These are phyloP conservation scores for Drosophila flavopinicola DNA, from an alignment of 2,888 invertebrate genomes.

Conservation along the genomic window DNA sequence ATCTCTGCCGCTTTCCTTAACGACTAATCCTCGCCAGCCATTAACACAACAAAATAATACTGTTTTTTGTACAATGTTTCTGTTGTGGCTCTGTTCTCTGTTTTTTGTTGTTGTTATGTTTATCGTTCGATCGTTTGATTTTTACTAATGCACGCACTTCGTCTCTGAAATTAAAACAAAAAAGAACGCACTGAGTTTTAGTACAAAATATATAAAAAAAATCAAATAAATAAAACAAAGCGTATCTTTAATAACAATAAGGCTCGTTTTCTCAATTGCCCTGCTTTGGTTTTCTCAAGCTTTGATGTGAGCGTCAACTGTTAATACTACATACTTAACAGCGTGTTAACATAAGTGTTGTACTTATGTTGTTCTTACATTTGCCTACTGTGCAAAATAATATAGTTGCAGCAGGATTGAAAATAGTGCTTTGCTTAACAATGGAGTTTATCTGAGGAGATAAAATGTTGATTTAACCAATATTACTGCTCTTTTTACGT, in stretches of 20 bases:
- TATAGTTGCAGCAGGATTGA: too few species aligned
- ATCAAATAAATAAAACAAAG: conserved; percentile 12
- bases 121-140: conserved; percentile 29
- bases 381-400: too few species aligned
- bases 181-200: conserved; percentile 53
- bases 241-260: conserved; percentile 13
- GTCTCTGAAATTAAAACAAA: conserved; percentile 14
- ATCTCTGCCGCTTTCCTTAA: conserved; percentile 2
- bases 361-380: too few species aligned
- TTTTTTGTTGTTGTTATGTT: conserved; percentile 28
- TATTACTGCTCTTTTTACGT: too few species aligned
- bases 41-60: background rate
- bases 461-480: too few species aligned
- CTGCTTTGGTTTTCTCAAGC: too few species aligned
- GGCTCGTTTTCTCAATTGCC: conserved; percentile 1
- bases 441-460: too few species aligned
- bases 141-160: conserved; percentile 61
- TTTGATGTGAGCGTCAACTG: too few species aligned
- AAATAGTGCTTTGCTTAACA: too few species aligned
- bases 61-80: background rate
- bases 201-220: conserved; percentile 24
- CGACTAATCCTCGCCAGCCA: conserved; percentile 20
- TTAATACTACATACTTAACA: too few species aligned
- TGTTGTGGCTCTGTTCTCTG: conserved; percentile 11
- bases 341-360: too few species aligned